These are phyloP conservation scores for Drosophila planitibia DNA, from an alignment of 2,888 invertebrate genomes.

Conservation along the genomic window DNA sequence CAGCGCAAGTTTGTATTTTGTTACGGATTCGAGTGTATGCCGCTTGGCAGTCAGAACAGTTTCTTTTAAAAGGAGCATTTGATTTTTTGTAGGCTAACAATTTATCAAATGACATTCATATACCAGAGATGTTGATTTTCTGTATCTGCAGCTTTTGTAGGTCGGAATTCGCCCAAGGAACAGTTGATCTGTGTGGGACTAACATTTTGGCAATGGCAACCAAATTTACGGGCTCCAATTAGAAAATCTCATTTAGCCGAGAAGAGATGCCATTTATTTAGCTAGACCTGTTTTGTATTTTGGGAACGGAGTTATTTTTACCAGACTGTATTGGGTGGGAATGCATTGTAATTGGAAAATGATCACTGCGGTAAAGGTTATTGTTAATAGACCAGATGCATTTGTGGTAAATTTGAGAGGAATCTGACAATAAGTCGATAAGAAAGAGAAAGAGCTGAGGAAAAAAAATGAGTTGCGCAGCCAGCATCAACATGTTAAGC, in stretches of 20 bases:
- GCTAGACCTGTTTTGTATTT: no score
- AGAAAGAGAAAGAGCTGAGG: neutral
- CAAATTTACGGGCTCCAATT: no score
- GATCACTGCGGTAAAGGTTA: neutral
- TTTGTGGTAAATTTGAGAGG: neutral
- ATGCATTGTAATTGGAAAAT: no score
- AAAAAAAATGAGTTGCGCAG: neutral
- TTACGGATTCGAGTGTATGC: neutral
- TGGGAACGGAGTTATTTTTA: no score
- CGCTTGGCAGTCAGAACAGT: neutral
- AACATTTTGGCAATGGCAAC: neutral
- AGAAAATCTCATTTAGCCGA: no score
- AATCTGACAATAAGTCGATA: neutral
- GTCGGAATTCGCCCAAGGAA: neutral
- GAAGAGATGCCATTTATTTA: no score
- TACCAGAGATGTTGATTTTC: neutral
- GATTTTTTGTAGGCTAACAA: neutral
- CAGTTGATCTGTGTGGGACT: neutral
- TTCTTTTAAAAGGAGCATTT: no score
- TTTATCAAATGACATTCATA: neutral
- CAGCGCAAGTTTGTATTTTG: neutral
- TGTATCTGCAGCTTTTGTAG: neutral
- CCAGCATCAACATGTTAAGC: neutral
- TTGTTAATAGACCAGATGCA: neutral
- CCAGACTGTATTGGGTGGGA: no score